Percentiles rank a stretch among this genome's conserved stretches.
These are phyloP conservation scores for Leuciscus waleckii DNA, from an alignment of 2,797 vertebrate species.

Conservation along the genomic window DNA sequence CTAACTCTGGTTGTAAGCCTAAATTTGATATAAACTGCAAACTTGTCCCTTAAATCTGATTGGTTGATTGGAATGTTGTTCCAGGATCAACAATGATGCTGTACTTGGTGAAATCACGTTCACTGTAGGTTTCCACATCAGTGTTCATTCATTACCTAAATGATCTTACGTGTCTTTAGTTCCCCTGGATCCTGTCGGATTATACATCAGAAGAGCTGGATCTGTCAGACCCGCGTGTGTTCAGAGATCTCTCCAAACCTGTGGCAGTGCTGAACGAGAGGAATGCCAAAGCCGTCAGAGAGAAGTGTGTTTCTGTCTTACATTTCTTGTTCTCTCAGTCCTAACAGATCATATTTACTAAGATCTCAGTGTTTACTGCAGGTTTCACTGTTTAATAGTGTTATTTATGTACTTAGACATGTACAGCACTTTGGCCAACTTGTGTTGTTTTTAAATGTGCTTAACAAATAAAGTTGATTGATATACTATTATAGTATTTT, in stretches of 20 bases:
- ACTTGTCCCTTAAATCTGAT: too few species aligned
- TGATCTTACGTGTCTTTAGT: conserved; percentile 72
- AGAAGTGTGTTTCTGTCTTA: conserved; percentile 82
- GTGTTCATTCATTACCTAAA: neutral
- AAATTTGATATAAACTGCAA: too few species aligned
- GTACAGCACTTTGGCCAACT: too few species aligned
- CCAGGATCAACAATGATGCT: too few species aligned
- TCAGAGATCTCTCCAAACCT: conserved; percentile 94
- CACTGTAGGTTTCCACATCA: neutral
- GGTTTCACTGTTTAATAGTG: neutral
- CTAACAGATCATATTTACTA: neutral
- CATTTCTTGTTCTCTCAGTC: conserved; percentile 10
- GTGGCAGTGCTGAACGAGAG: conserved; percentile 93
- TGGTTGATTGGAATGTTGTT: too few species aligned
- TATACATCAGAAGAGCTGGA: conserved; percentile 95
- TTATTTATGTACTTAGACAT: neutral
- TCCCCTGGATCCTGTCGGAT: conserved; percentile 94
- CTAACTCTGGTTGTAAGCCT: too few species aligned
- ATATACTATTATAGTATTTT: neutral
- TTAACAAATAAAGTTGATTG: too few species aligned
- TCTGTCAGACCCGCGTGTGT: conserved; percentile 88
- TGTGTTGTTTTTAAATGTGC: too few species aligned
- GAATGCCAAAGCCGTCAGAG: conserved; percentile 89
- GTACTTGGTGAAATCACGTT: too few species aligned
- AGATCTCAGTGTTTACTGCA: neutral